These are phyloP conservation scores for Creontiades dilutus DNA, from an alignment of 2,888 invertebrate species.

Conservation along the genomic window DNA sequence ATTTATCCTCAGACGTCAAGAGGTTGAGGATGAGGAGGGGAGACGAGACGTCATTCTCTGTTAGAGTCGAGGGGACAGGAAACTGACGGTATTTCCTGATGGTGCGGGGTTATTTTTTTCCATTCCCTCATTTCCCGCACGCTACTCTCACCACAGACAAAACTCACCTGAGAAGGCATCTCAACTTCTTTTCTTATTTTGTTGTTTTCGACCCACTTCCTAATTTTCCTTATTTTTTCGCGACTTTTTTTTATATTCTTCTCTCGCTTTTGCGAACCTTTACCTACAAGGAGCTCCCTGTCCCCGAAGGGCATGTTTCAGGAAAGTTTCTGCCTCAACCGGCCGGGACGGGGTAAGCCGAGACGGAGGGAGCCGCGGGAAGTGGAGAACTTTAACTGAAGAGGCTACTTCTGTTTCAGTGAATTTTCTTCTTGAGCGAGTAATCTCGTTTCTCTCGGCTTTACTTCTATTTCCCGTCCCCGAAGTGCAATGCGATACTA, in stretches of 20 bases:
- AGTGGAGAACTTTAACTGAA: constrained; percentile 28
- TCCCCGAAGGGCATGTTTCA: constrained; percentile 37
- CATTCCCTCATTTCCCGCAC: not conserved
- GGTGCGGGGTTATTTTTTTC: not conserved
- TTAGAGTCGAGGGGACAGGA: not conserved
- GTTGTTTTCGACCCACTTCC: constrained; percentile 9
- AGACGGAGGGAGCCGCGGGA: not conserved
- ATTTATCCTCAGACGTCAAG: constrained; percentile 29
- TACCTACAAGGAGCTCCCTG: not conserved
- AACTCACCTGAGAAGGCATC: not conserved
- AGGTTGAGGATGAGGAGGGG: not conserved
- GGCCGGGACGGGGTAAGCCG: not conserved
- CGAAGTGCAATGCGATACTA: not conserved
- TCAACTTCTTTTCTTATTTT: constrained; percentile 17
- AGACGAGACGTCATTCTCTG: constrained; percentile 34
- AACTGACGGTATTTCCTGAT: constrained; percentile 2
- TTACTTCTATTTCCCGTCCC: constrained; percentile 1
- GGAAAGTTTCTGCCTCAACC: constrained; percentile 25
- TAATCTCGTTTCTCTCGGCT: constrained; percentile 5
- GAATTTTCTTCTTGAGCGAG: constrained; percentile 34
- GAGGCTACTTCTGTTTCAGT: constrained; percentile 35
- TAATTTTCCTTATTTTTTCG: not conserved
- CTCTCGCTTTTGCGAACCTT: not conserved
- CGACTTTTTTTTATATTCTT: not conserved
- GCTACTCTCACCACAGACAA: not conserved